A percentile compares a stretch with the other conserved stretches of the same genome.
phyloP scores from a whole-genome alignment of 2,113 vertebrate species.

The Kryptolebias marmoratus region DNA sequence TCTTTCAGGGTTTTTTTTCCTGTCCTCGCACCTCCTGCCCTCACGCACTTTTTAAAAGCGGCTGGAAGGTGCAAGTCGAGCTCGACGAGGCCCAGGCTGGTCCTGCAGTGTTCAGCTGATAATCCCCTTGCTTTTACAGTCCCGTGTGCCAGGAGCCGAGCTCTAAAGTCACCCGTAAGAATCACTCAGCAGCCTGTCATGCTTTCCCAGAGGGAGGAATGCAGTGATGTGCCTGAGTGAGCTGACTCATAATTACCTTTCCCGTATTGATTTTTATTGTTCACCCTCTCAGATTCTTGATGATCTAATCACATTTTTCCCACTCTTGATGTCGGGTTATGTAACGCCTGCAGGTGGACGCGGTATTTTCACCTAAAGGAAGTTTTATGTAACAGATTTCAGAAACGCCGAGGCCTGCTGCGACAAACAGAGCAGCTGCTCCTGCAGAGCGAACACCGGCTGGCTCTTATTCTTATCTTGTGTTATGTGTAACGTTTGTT shows the following conservation, averaged over 20 bases:
- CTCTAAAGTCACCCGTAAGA: constrained; percentile 49
- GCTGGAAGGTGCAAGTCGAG: constrained; percentile 69
- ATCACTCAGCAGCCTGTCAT: constrained; percentile 64
- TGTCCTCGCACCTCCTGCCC: neutral
- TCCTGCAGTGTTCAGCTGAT: constrained; percentile 63
- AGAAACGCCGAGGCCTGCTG: constrained; percentile 31
- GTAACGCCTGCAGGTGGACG: constrained; percentile 43
- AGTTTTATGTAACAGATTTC: constrained; percentile 15
- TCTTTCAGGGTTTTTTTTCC: neutral
- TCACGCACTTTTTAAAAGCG: constrained; percentile 49
- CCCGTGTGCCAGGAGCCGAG: constrained; percentile 28
- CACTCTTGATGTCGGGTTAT: constrained; percentile 34
- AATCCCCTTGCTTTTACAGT: constrained; percentile 68
- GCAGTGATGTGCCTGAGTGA: constrained; percentile 44
- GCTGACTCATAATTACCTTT: constrained; percentile 68
- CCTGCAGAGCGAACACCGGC: neutral
- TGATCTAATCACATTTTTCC: constrained; percentile 23
- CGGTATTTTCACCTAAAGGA: constrained; percentile 15
- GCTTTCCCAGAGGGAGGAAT: constrained; percentile 59
- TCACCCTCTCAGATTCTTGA: constrained; percentile 6
- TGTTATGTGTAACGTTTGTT: neutral
- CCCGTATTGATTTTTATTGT: constrained; percentile 37
- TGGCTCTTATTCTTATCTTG: neutral
- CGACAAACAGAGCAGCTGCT: neutral
- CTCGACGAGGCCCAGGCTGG: constrained; percentile 45